Conservation (phyloP, 2,797 vertebrate species). For the Neosilurus mollespiculum region DNA sequence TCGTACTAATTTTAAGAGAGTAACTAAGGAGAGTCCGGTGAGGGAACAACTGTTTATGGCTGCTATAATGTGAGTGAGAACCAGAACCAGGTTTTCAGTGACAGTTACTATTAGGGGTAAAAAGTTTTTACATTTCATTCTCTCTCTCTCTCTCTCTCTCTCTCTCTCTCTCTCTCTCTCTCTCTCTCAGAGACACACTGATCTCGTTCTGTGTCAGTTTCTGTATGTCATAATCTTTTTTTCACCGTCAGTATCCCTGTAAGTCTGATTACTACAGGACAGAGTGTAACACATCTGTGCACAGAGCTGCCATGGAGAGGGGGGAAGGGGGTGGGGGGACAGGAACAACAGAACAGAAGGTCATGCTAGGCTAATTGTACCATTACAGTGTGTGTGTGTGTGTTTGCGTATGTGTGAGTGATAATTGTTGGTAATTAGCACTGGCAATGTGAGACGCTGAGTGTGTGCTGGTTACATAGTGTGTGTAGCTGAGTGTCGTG, state of each 20-base stretch:
- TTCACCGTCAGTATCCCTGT: neutral
- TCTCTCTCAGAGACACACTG: neutral
- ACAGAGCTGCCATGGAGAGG: neutral
- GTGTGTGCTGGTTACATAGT: neutral
- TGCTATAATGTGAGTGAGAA: neutral
- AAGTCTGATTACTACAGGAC: neutral
- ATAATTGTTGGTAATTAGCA: constrained; percentile 38
- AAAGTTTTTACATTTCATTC: too few species aligned
- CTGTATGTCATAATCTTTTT: neutral
- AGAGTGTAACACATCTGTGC: neutral
- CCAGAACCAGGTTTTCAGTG: neutral
- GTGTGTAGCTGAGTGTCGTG: constrained; percentile 2
- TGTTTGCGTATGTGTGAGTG: constrained; percentile 9
- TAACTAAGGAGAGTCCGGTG: neutral
- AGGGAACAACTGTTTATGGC: neutral
- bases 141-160: too few species aligned
- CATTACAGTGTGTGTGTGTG: constrained; percentile 28
- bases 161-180: too few species aligned
- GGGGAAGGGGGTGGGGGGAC: neutral
- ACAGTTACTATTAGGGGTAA: neutral
- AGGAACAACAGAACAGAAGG: constrained; percentile 5
- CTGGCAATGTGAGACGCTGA: neutral
- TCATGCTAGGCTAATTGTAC: neutral
- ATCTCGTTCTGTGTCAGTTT: neutral
- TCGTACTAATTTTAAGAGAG: neutral